phyloP scores from a whole-genome alignment of 1,140 invertebrate species.

The Atta texana region DNA sequence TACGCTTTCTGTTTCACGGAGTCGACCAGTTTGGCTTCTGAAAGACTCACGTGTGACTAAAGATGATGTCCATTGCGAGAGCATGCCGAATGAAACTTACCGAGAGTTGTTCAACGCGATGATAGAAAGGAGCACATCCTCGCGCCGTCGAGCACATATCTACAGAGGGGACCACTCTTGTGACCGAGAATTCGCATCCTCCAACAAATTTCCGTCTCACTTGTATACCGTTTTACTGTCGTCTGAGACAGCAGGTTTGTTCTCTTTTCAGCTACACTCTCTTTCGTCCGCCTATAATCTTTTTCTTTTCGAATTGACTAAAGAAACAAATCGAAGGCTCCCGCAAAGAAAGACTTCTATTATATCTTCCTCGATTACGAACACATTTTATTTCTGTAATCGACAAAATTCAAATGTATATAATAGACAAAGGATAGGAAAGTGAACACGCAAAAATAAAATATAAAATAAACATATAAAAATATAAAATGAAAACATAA shows the following conservation, averaged over 20 bases:
- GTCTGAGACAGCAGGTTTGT: neutral
- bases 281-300: neutral
- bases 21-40: neutral
- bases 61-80: neutral
- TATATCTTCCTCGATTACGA: neutral
- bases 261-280: neutral
- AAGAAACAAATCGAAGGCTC: neutral
- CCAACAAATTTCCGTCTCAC: slow-evolving; percentile 26
- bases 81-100: slow-evolving; percentile 42
- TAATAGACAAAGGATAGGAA: neutral
- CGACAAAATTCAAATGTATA: neutral
- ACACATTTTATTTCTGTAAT: neutral
- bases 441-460: neutral
- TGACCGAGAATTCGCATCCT: slow-evolving; percentile 20
- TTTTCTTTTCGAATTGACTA: neutral
- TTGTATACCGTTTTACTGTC: neutral
- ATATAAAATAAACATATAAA: neutral
- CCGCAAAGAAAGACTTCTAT: neutral
- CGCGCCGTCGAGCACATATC: slow-evolving; percentile 48
- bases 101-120: slow-evolving; percentile 51
- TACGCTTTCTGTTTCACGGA: neutral
- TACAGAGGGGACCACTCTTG: slow-evolving; percentile 2
- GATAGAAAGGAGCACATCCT: slow-evolving; percentile 49
- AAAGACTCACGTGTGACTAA: neutral
- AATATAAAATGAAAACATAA: neutral